Evolutionary conservation across 2,113 vertebrate species (phyloP).

Genomic region (Mugil cephalus): DNA sequence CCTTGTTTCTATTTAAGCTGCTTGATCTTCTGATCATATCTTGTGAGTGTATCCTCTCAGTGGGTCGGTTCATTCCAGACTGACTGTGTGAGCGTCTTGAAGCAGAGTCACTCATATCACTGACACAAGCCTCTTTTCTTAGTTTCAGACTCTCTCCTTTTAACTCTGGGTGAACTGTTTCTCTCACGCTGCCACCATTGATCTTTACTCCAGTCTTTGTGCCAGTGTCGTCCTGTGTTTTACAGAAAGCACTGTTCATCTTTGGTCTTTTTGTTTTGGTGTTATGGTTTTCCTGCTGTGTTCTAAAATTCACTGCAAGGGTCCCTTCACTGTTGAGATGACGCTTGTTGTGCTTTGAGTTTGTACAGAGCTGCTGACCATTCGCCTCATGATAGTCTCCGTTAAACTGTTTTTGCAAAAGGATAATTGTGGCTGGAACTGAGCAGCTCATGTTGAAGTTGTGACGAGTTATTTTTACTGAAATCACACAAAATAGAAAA

Average conservation of each 20-base stretch:
- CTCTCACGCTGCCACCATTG: too few species aligned
- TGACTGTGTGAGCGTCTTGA: accelerated
- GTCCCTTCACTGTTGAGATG: neutral
- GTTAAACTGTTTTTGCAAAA: too few species aligned
- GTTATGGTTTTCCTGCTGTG: neutral
- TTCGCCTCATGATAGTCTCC: too few species aligned
- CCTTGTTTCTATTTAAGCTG: neutral
- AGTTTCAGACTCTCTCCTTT: neutral
- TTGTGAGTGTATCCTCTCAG: accelerated
- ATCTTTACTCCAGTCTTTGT: too few species aligned
- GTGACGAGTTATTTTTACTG: too few species aligned
- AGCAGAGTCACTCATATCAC: neutral
- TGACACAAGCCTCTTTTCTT: neutral
- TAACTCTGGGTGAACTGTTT: too few species aligned
- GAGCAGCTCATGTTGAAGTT: too few species aligned
- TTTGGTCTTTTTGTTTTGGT: neutral
- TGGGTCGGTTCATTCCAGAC: accelerated
- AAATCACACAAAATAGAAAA: too few species aligned
- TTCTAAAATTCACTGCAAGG: accelerated
- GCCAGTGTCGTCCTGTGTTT: accelerated
- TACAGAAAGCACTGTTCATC: accelerated
- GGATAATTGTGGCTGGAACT: too few species aligned
- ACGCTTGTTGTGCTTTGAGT: neutral
- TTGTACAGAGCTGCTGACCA: too few species aligned
- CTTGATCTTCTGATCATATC: neutral